A percentile compares a stretch with the other conserved stretches of the same genome.
Evolutionary conservation across 1,140 invertebrate genomes (phyloP).

Genomic region (Pseudachorutes palmiensis): DNA sequence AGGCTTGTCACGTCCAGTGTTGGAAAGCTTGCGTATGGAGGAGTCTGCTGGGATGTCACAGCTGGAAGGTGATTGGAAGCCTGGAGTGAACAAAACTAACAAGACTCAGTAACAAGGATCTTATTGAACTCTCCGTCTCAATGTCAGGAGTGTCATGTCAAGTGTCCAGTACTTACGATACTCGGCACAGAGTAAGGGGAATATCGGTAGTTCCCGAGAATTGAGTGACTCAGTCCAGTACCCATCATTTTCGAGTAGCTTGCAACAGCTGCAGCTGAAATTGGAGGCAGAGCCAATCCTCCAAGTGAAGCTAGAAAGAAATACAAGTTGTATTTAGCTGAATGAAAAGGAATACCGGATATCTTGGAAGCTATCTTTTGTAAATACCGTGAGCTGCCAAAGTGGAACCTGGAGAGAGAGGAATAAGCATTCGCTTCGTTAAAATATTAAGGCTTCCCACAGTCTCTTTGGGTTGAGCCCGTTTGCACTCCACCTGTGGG

Average conservation of each 20-base stretch:
- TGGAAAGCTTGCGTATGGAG: constrained; percentile 34
- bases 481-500: constrained; percentile 67
- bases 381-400: constrained; percentile 35
- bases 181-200: constrained; percentile 59
- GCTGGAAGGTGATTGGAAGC: constrained; percentile 28
- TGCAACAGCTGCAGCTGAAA: constrained; percentile 49
- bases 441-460: constrained; percentile 59
- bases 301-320: constrained; percentile 34
- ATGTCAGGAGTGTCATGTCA: not conserved
- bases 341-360: no score
- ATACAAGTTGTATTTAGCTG: constrained; percentile 2
- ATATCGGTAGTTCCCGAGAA: constrained; percentile 61
- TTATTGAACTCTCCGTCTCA: not conserved
- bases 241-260: constrained; percentile 63
- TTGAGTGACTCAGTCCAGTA: constrained; percentile 43
- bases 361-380: no score
- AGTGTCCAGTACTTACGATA: constrained; percentile 26
- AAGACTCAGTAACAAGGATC: not conserved
- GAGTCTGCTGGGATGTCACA: constrained; percentile 34
- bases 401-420: constrained; percentile 34
- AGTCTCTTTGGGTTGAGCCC: constrained; percentile 83
- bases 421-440: constrained; percentile 59
- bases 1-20: constrained; percentile 37
- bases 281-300: constrained; percentile 51
- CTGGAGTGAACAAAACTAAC: not conserved